These are phyloP conservation scores for Melanotaenia duboulayi DNA, from an alignment of 2,113 vertebrate genomes.

Conservation along the genomic window DNA sequence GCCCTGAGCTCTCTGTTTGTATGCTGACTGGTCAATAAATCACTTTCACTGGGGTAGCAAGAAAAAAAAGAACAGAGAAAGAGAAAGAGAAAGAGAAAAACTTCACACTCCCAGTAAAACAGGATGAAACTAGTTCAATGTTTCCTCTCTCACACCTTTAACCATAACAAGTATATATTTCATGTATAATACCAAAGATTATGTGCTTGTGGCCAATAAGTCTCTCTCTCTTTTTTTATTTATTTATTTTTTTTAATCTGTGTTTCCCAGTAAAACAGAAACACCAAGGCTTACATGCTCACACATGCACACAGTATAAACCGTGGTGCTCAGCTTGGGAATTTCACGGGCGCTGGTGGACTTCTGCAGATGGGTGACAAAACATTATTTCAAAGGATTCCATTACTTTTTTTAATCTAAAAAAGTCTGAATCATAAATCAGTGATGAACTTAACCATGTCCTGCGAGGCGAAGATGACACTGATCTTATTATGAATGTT, in stretches of 20 bases:
- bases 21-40: neutral
- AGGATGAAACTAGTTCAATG: neutral
- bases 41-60: neutral
- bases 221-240: too few relatives aligned
- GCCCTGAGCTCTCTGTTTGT: too few relatives aligned
- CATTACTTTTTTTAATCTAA: neutral
- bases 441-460: neutral
- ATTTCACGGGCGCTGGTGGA: constrained; percentile 58
- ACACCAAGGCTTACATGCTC: neutral
- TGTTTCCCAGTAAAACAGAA: neutral
- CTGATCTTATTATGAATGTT: too few relatives aligned
- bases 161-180: neutral
- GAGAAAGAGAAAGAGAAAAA: too few relatives aligned
- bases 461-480: too few relatives aligned
- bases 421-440: neutral
- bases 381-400: neutral
- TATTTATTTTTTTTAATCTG: neutral
- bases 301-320: constrained; percentile 1
- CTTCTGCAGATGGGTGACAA: constrained; percentile 56
- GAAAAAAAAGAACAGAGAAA: neutral
- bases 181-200: constrained; percentile 3
- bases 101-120: too few relatives aligned
- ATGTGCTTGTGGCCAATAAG: neutral
- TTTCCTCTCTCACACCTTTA: constrained; percentile 9
- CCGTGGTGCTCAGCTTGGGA: constrained; percentile 22